These are phyloP conservation scores for Equus quagga DNA, from an alignment of 2,113 vertebrate genomes.

Conservation along the genomic window DNA sequence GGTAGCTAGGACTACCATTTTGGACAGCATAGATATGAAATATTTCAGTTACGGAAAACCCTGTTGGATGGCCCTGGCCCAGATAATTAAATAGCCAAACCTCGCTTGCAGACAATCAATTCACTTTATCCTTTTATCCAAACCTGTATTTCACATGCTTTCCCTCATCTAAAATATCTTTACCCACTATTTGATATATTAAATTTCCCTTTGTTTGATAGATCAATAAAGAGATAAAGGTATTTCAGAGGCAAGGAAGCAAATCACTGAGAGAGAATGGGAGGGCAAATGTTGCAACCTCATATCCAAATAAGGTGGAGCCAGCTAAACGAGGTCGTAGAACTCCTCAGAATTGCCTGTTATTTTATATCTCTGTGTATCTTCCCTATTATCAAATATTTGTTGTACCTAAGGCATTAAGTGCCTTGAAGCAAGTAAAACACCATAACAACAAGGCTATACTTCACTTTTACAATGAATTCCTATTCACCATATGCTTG, in stretches of 20 bases:
- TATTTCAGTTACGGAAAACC: background rate
- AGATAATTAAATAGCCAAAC: background rate
- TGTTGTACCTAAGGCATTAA: constrained; percentile 44
- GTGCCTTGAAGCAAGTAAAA: constrained; percentile 26
- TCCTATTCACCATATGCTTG: constrained; percentile 25
- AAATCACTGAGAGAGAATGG: background rate
- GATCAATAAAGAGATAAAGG: background rate
- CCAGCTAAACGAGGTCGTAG: background rate
- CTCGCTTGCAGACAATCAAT: background rate
- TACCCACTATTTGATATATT: background rate
- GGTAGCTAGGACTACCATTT: background rate
- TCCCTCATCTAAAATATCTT: background rate
- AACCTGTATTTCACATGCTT: background rate
- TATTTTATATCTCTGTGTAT: constrained; percentile 1
- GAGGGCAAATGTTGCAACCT: background rate
- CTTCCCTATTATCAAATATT: constrained; percentile 81
- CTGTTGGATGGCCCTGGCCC: background rate
- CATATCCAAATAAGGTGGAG: background rate
- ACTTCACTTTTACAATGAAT: background rate
- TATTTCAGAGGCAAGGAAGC: background rate
- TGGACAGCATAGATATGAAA: background rate
- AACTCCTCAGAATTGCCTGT: constrained; percentile 57
- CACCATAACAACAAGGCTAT: background rate
- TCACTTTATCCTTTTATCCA: background rate
- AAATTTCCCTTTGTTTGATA: background rate